phyloP scores from a whole-genome alignment of 2,113 vertebrate species.

The Syngnathoides biaculeatus region DNA sequence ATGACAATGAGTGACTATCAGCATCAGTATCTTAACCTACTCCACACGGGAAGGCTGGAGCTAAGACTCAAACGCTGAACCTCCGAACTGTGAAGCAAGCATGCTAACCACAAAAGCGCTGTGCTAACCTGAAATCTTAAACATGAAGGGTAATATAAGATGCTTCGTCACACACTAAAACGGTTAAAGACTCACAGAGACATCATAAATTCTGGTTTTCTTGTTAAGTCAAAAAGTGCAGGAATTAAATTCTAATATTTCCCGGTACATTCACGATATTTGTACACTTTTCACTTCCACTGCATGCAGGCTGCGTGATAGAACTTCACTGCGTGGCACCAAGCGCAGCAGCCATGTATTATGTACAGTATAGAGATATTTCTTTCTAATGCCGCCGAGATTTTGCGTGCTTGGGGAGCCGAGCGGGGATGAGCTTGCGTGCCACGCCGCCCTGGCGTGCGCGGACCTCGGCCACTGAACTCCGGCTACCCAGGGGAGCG shows the following conservation, averaged over 20 bases:
- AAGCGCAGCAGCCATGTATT: conserved; percentile 53
- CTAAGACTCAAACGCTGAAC: no score
- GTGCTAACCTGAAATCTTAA: no score
- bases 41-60: no score
- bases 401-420: conserved; percentile 54
- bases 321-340: conserved; percentile 41
- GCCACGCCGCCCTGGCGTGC: conserved; percentile 69
- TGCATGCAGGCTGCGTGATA: conserved; percentile 45
- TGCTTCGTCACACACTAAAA: background rate
- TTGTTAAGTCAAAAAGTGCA: background rate
- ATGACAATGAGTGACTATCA: no score
- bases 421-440: conserved; percentile 70
- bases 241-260: background rate
- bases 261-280: background rate
- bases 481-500: conserved; percentile 66
- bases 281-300: conserved; percentile 9
- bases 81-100: no score
- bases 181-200: background rate
- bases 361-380: conserved; percentile 52
- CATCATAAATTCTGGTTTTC: background rate
- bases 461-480: conserved; percentile 67
- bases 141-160: background rate
- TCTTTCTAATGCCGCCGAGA: conserved; percentile 48
- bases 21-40: no score
- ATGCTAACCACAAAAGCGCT: no score